Base-by-base conservation (phyloP, 2,113 vertebrate species). In the Atlantisia rogersi region DNA sequence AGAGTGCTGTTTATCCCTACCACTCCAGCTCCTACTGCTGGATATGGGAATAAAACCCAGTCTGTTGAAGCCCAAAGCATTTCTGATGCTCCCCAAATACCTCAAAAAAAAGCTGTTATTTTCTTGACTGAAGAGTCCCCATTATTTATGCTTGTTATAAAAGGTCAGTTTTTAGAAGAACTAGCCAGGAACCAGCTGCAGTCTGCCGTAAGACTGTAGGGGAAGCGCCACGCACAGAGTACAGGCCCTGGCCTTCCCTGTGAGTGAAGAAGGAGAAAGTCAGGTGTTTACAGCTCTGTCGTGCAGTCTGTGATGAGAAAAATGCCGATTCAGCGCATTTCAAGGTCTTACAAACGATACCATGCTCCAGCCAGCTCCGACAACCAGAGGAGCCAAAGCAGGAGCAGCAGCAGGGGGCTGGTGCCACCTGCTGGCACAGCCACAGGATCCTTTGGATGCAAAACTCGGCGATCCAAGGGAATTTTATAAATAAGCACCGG, bases 361-460 rank as follows among this genome's bases (percentile, higher is more conserved):
- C 29, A 56, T 37, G 14, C 32, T 22, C 52, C 65, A 73, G 70
- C 6, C 26, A 32, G 11, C 13, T 31, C 50, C 0, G 17, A 6
- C 4, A 71, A 52, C 16, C 63, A 42, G 6, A 50, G 55, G 22
- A 89, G 56, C 26, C 79, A 40, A 67, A 44, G 35, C 28, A 24
- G 55, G 26, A 65, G 26, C 39, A 22, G 68, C 3, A 13, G 40
- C 2, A 15, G 87, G 53, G 80, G 17, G 59, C 48, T 92, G 92
- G 6, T 87, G 95, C 96, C 97, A 97, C 70, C 97, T 97, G 77
- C 87, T 92, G 97, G 91, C 79, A 67, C 28, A 78, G 40, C 92
- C 58, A 39, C 71, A 68, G 15, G 21, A 32, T 70, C 32, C 22
- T 32, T 37, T 78, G 35, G 62, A 79, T 40, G 28, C 89, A 71